phyloP scores from a whole-genome alignment of 1,140 invertebrate species.

The Cydia pomonella region DNA sequence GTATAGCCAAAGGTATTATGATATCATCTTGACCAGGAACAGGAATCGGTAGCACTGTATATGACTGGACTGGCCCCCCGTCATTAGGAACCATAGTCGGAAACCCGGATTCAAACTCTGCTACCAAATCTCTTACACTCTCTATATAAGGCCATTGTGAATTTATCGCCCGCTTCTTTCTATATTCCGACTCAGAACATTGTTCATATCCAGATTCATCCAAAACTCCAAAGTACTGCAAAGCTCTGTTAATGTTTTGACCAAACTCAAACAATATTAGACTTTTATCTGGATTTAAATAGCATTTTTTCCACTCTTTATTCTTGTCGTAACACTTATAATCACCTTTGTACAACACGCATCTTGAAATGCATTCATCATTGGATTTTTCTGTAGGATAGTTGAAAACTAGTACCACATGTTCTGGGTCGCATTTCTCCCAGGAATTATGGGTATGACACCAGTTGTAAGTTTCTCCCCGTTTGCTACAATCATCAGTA shows the following conservation, averaged over 20 bases:
- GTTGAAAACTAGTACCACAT: slow-evolving; percentile 21
- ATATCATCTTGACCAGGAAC: neutral
- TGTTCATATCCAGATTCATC: neutral
- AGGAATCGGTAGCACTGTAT: slow-evolving; percentile 5
- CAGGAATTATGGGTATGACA: slow-evolving; percentile 14
- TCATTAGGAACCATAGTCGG: neutral
- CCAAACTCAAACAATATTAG: slow-evolving; percentile 5
- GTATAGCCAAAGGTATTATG: slow-evolving; percentile 24
- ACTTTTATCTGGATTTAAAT: slow-evolving; percentile 21
- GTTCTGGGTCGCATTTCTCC: slow-evolving; percentile 21
- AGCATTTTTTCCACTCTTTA: neutral
- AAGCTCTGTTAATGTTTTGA: slow-evolving; percentile 2
- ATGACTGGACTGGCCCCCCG: neutral
- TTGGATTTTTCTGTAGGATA: slow-evolving; percentile 14
- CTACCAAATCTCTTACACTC: slow-evolving; percentile 18
- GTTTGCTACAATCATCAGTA: slow-evolving; percentile 1
- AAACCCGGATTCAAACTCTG: slow-evolving; percentile 23
- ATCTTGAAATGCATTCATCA: neutral
- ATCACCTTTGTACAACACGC: slow-evolving; percentile 8
- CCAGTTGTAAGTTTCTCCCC: neutral
- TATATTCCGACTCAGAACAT: slow-evolving; percentile 7
- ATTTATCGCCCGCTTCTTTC: slow-evolving; percentile 12
- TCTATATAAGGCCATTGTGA: slow-evolving; percentile 21
- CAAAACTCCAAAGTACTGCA: slow-evolving; percentile 2
- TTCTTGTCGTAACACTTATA: slow-evolving; percentile 21